Evolutionary conservation across 2,113 vertebrate species (phyloP).

Genomic region (Hydrochoerus hydrochaeris): DNA sequence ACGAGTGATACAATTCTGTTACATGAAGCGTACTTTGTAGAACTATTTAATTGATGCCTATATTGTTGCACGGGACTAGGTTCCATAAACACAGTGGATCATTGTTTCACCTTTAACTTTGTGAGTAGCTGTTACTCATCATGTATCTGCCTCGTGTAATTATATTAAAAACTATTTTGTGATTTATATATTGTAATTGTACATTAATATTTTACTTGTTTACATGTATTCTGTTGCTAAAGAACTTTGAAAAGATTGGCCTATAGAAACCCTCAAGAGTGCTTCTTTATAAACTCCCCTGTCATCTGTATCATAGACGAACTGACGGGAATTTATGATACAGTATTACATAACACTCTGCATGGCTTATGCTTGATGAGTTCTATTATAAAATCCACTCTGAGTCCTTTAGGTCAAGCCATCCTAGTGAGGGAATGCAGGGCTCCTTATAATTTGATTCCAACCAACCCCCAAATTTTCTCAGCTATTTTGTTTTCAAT

Average conservation of each 20-base stretch:
- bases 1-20: not conserved
- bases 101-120: not conserved
- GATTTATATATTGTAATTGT: not conserved
- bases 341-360: not conserved
- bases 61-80: not conserved
- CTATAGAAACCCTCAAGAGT: not conserved
- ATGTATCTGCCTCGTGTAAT: not conserved
- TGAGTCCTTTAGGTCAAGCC: not conserved
- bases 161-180: constrained; percentile 13
- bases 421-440: not conserved
- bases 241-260: not conserved
- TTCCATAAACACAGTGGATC: not conserved
- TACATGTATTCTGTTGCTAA: not conserved
- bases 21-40: not conserved
- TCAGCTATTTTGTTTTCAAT: not conserved
- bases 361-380: not conserved
- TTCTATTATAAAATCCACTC: constrained; percentile 40
- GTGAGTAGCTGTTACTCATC: not conserved
- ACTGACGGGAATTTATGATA: not conserved
- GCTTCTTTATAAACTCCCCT: not conserved
- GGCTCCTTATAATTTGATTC: not conserved
- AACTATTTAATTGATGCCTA: not conserved
- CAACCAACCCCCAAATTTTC: not conserved
- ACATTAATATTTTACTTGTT: not conserved
- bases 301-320: constrained; percentile 25